Evolutionary conservation across 1,140 invertebrate genomes (phyloP).

Genomic region (Drosophila miranda): DNA sequence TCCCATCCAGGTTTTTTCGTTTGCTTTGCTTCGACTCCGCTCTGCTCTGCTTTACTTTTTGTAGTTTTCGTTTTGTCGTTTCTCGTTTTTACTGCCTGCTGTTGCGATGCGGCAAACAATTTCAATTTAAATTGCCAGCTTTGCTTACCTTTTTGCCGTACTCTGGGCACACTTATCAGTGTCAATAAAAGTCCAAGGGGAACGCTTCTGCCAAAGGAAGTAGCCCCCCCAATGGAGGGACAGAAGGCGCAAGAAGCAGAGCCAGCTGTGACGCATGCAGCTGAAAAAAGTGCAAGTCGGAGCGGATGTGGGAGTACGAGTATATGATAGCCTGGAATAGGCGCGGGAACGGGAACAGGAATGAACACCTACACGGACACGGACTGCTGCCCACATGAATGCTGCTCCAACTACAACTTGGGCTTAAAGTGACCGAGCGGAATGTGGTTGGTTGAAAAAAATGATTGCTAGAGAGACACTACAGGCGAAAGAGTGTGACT

Average conservation of each 20-base stretch:
- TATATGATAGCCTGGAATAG: constrained; percentile 20
- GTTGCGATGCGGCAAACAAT: constrained; percentile 75
- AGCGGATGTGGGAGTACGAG: constrained; percentile 6
- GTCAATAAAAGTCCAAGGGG: constrained; percentile 75
- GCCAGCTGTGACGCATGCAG: constrained; percentile 49
- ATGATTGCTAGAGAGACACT: too few relatives aligned
- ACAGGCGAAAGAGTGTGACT: background rate
- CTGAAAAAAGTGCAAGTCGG: constrained; percentile 25
- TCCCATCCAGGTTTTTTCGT: constrained; percentile 49
- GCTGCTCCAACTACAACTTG: constrained; percentile 10
- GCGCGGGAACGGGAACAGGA: constrained; percentile 1
- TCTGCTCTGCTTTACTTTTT: constrained; percentile 9
- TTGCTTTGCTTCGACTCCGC: constrained; percentile 27
- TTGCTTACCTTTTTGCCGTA: constrained; percentile 73
- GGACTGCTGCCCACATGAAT: constrained; percentile 24
- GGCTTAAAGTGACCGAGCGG: constrained; percentile 25
- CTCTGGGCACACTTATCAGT: constrained; percentile 78
- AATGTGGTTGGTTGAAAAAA: too few relatives aligned
- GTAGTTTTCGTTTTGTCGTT: constrained; percentile 17
- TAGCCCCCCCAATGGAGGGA: constrained; percentile 20
- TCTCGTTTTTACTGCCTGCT: constrained; percentile 60
- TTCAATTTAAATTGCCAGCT: constrained; percentile 79
- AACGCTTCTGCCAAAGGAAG: constrained; percentile 43
- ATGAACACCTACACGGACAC: background rate
- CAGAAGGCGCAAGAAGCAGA: constrained; percentile 25